Percentiles rank a stretch among this genome's conserved stretches.
phyloP scores from a whole-genome alignment of 2,888 invertebrate species.

The Hoplodrina blanda region DNA sequence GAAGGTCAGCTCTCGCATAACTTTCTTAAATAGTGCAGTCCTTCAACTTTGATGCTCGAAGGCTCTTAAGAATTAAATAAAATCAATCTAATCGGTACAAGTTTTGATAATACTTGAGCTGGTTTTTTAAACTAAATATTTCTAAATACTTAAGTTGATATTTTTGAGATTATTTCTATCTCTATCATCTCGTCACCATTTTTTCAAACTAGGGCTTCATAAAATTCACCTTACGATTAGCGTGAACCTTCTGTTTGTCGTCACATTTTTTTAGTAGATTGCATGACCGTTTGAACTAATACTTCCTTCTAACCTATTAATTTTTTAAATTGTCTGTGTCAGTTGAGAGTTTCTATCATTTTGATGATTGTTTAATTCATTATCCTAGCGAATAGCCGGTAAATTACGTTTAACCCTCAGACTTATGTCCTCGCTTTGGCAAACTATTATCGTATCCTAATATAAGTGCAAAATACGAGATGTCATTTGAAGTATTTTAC shows the following conservation, averaged over 20 bases:
- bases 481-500: constrained; percentile 17
- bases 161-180: too few relatives aligned
- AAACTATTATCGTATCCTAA: constrained; percentile 9
- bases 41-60: too few relatives aligned
- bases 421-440: not conserved
- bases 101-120: too few relatives aligned
- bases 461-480: not conserved
- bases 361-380: constrained; percentile 29
- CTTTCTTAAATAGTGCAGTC: not conserved
- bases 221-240: too few relatives aligned
- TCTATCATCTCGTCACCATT: too few relatives aligned
- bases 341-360: constrained; percentile 24
- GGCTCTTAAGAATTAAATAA: too few relatives aligned
- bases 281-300: not conserved
- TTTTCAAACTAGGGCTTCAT: too few relatives aligned
- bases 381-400: not conserved
- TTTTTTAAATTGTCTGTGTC: not conserved
- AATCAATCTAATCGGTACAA: too few relatives aligned
- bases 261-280: too few relatives aligned
- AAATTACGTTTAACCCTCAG: constrained; percentile 2
- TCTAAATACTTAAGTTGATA: too few relatives aligned
- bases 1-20: constrained; percentile 1
- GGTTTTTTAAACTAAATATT: too few relatives aligned
- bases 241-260: too few relatives aligned
- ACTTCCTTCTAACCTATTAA: not conserved